These are phyloP conservation scores for Drosophila kohkoa DNA, from an alignment of 1,140 invertebrate genomes.

Conservation along the genomic window DNA sequence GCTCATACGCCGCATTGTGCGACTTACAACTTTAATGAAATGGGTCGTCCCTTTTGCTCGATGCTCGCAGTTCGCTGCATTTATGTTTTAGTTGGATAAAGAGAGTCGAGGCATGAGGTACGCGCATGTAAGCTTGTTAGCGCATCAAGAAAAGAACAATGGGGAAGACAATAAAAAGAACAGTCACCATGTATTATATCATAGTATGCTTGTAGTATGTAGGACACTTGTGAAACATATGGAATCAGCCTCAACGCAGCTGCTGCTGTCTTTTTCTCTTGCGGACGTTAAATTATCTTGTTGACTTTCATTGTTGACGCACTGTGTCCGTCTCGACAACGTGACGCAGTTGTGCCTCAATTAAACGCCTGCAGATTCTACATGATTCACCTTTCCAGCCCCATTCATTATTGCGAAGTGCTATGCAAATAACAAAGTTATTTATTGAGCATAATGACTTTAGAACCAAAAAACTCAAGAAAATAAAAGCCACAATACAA, in stretches of 20 bases:
- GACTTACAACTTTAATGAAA: slow-evolving; percentile 68
- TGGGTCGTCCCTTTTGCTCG: slow-evolving; percentile 39
- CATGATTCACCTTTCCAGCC: neutral
- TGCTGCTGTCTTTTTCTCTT: slow-evolving; percentile 3
- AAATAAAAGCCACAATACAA: slow-evolving; percentile 8
- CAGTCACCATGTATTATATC: slow-evolving; percentile 5
- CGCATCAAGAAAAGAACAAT: slow-evolving; percentile 39
- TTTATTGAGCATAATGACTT: neutral
- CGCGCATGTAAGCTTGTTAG: slow-evolving; percentile 59
- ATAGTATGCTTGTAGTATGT: slow-evolving; percentile 8
- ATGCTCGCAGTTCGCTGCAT: slow-evolving; percentile 8
- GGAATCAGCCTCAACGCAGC: slow-evolving; percentile 9
- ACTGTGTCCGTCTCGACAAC: slow-evolving; percentile 11
- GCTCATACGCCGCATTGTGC: slow-evolving; percentile 54
- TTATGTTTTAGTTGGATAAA: slow-evolving; percentile 10
- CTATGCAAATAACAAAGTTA: neutral
- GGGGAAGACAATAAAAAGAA: slow-evolving; percentile 35
- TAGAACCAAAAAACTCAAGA: neutral
- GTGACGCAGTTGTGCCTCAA: neutral
- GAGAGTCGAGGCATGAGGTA: slow-evolving; percentile 29
- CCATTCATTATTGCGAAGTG: slow-evolving; percentile 3
- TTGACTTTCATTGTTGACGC: slow-evolving; percentile 32
- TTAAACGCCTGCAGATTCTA: neutral
- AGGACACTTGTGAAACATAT: slow-evolving; percentile 23
- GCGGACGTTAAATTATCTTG: slow-evolving; percentile 33